Conservation (phyloP, 2,113 vertebrate species). For the Chaetodon trifascialis region DNA sequence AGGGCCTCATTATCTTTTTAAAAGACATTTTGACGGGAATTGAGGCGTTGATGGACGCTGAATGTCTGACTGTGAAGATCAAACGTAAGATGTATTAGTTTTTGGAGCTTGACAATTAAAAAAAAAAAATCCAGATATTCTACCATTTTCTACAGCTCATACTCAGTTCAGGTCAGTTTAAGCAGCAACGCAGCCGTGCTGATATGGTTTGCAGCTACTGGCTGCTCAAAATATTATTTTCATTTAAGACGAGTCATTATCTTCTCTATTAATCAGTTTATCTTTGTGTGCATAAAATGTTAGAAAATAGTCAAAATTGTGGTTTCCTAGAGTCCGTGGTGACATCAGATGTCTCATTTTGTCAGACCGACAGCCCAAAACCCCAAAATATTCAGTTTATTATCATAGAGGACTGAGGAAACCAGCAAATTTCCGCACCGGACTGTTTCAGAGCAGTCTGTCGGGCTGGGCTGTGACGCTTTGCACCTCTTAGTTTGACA, state of each 20-base stretch:
- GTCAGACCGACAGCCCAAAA: neutral
- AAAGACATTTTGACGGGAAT: neutral
- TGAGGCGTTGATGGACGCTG: neutral
- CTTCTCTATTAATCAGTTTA: neutral
- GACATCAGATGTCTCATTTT: neutral
- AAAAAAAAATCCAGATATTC: neutral
- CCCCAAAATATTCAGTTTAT: neutral
- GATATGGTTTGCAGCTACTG: neutral
- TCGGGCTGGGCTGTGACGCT: too few relatives aligned
- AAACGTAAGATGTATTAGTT: neutral
- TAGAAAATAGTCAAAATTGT: neutral
- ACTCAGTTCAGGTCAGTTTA: neutral
- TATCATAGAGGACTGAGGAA: neutral
- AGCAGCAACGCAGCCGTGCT: neutral
- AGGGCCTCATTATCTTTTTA: conserved; percentile 3
- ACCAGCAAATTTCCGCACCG: neutral
- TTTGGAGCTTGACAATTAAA: neutral
- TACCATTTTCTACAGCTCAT: neutral
- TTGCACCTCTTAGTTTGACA: too few relatives aligned
- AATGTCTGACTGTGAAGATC: neutral
- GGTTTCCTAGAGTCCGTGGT: too few relatives aligned
- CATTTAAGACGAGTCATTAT: too few relatives aligned
- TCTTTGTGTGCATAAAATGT: neutral
- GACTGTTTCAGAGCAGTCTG: neutral
- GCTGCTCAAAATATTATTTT: too few relatives aligned